Evolutionary conservation across 37 sponge, comb jelly and placozoan species (phyloP), one percentile per base, ranked within the genome.

Genomic region (Lycopodina hypogea): DNA sequence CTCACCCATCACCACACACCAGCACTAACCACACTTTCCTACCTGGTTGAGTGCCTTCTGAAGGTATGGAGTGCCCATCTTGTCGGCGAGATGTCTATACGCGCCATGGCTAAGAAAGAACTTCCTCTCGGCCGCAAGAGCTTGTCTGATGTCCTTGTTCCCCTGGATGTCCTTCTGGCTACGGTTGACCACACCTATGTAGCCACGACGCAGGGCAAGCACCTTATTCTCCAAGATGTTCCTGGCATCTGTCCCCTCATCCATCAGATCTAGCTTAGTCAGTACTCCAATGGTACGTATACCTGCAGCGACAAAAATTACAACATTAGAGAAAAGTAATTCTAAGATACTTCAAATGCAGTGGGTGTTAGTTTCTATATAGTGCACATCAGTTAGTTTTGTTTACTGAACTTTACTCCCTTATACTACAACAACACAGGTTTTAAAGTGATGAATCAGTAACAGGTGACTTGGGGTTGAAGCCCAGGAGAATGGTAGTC

Each of bases 261-360:
- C 99, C 99, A 98, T 96, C 67, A 98, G 76, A 83, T 98, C 99
- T 78, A 98, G 75, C 75, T 98, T 98, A 1, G 99, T 98, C 26
- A 98, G 77, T 17, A 98, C 99, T 57, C 99, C 99, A 57, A 91
- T 91, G 62, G 92, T 91, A 21, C 92, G 74, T 14, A 84, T 42
- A 59, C 91, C 91, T 81, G 52, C 23, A 32, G 61, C 53, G 42
- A n/a, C n/a, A n/a, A n/a, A n/a, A n/a, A n/a, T n/a, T n/a, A n/a
- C 17, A 21, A 37, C 21, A 53, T 14, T 18, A 53, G 18, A 14
- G 18, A 24, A 24, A 11, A 63, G 22, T 63, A 28, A 63, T 28
- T 24, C 23, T 24, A n/a, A 22, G 65, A 24, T 11, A 11, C 19
- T 63, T 63, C 24, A 63, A 28, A 63, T 24, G 11, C 65, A 63